Conservation (phyloP, 1,140 invertebrate genomes). For the Drosophila sproati region DNA sequence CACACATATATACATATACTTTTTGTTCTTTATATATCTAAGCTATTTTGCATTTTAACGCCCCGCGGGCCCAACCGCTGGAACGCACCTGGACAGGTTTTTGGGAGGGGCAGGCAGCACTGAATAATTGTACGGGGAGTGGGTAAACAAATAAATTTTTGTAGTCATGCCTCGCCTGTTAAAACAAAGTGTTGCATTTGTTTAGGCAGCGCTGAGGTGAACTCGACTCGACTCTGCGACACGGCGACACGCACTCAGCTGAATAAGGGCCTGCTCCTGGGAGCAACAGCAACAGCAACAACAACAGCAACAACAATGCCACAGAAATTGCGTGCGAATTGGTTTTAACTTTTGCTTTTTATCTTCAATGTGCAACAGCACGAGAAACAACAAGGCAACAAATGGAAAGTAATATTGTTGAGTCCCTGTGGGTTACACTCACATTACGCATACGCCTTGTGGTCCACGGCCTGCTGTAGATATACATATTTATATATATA, state of each 20-base stretch:
- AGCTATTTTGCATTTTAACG: slow-evolving; percentile 70
- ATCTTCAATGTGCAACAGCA: slow-evolving; percentile 71
- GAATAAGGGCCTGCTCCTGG: slow-evolving; percentile 27
- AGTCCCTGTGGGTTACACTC: slow-evolving; percentile 57
- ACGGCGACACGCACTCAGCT: slow-evolving; percentile 51
- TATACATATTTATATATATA: slow-evolving; percentile 27
- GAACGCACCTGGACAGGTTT: slow-evolving; percentile 57
- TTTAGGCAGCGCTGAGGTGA: slow-evolving; percentile 57
- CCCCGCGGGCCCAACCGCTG: slow-evolving; percentile 54
- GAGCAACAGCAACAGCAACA: slow-evolving; percentile 46
- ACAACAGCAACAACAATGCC: slow-evolving; percentile 43
- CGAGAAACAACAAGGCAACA: slow-evolving; percentile 38
- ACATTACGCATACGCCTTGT: slow-evolving; percentile 76
- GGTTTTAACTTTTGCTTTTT: slow-evolving; percentile 83
- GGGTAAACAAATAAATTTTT: slow-evolving; percentile 67
- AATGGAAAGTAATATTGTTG: slow-evolving; percentile 33
- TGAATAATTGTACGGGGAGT: slow-evolving; percentile 8
- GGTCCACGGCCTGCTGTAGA: slow-evolving; percentile 29
- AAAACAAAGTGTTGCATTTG: slow-evolving; percentile 78
- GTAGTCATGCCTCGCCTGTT: slow-evolving; percentile 57
- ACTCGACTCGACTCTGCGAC: background rate
- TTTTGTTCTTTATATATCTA: slow-evolving; percentile 1
- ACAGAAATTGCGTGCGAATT: slow-evolving; percentile 80
- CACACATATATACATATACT: too few species aligned
- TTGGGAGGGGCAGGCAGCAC: slow-evolving; percentile 14